These are phyloP conservation scores for Ornithoptera alexandrae DNA, from an alignment of 2,888 invertebrate species.

Conservation along the genomic window DNA sequence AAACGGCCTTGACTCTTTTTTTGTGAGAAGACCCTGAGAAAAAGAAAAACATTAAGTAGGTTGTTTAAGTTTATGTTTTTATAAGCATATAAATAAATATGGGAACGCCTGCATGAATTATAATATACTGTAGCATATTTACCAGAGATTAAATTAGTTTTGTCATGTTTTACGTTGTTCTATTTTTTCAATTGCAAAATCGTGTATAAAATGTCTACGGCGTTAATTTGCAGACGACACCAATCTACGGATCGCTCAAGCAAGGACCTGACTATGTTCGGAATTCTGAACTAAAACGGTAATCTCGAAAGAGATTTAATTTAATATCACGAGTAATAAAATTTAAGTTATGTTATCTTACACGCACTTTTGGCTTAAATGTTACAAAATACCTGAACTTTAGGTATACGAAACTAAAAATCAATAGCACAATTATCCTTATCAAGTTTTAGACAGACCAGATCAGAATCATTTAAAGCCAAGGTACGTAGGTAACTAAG, in stretches of 20 bases:
- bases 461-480: neutral
- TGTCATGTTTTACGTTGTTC: neutral
- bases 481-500: neutral
- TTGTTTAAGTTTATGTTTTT: no score
- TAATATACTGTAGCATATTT: neutral
- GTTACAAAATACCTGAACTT: no score
- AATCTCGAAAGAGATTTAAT: constrained; percentile 9
- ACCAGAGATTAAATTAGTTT: neutral
- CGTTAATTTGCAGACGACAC: constrained; percentile 21
- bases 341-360: constrained; percentile 9
- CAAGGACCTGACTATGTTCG: constrained; percentile 20
- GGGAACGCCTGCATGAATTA: neutral
- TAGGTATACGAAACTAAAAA: no score
- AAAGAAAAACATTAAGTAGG: no score
- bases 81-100: no score
- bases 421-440: no score
- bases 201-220: neutral
- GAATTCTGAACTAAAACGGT: constrained; percentile 5
- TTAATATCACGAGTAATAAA: constrained; percentile 7
- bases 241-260: constrained; percentile 12
- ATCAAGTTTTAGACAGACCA: neutral
- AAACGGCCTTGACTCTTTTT: no score
- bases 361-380: neutral
- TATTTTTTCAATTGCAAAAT: constrained; percentile 6
- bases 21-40: no score